These are phyloP conservation scores for Lysiphlebus fabarum DNA, from an alignment of 1,140 invertebrate genomes.

Conservation along the genomic window DNA sequence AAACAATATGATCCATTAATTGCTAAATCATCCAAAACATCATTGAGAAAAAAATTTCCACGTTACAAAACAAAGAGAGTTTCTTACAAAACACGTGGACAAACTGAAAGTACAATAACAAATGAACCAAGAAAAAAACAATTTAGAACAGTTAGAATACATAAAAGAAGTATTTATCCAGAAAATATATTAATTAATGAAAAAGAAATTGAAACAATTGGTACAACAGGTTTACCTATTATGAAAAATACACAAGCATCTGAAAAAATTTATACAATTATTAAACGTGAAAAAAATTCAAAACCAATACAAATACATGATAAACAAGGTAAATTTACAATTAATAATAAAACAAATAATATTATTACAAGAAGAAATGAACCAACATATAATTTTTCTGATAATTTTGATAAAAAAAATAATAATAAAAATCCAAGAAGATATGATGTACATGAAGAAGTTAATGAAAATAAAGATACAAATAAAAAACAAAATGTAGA, in stretches of 20 bases:
- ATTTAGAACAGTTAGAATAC: conserved; percentile 26
- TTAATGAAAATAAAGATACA: conserved; percentile 13
- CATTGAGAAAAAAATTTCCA: conserved; percentile 2
- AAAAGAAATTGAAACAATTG: background rate
- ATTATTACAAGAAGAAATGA: conserved; percentile 28
- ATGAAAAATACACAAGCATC: conserved; percentile 17
- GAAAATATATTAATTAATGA: background rate
- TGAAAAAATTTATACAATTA: conserved; percentile 33
- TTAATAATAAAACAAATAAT: conserved; percentile 30
- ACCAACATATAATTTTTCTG: background rate
- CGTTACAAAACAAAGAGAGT: conserved; percentile 24
- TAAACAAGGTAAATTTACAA: conserved; percentile 34
- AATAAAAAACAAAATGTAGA: background rate
- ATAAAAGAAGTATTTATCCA: conserved; percentile 27
- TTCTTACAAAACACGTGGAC: conserved; percentile 14
- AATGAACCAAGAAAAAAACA: conserved; percentile 8
- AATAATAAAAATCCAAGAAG: conserved; percentile 1
- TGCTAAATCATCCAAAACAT: background rate
- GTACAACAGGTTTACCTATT: background rate
- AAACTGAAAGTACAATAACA: conserved; percentile 1
- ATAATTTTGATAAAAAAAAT: conserved; percentile 3
- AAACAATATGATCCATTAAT: conserved; percentile 1
- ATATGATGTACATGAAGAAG: conserved; percentile 27
- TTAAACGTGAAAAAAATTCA: conserved; percentile 30
- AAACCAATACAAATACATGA: conserved; percentile 27